These are phyloP conservation scores for Euura lappo DNA, from an alignment of 1,140 invertebrate species.

Conservation along the genomic window DNA sequence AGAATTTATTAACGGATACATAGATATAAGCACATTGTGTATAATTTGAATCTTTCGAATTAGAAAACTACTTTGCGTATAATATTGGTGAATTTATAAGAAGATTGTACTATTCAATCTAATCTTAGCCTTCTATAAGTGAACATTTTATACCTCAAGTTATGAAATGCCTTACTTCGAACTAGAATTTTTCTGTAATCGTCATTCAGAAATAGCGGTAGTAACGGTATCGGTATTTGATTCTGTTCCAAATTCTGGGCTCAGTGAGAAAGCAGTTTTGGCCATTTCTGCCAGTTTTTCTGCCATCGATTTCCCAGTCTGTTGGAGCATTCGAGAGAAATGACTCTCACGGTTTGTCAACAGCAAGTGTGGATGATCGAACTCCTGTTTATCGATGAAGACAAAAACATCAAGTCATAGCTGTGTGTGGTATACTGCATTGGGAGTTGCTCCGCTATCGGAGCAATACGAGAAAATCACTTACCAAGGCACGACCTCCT, in stretches of 20 bases:
- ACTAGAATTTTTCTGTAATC: too few species aligned
- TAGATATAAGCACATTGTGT: too few species aligned
- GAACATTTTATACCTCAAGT: too few species aligned
- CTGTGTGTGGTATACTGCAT: not conserved
- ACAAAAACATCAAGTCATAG: not conserved
- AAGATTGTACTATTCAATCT: too few species aligned
- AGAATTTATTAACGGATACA: too few species aligned
- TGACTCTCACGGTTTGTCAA: conserved; percentile 62
- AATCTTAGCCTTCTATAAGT: too few species aligned
- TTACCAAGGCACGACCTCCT: conserved; percentile 53
- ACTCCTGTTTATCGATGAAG: conserved; percentile 58
- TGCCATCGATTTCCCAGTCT: conserved; percentile 60
- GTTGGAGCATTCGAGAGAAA: conserved; percentile 61
- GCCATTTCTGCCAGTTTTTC: conserved; percentile 50
- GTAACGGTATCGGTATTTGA: not conserved
- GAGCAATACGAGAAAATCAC: conserved; percentile 38
- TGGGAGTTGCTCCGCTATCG: too few species aligned
- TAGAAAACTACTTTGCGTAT: too few species aligned
- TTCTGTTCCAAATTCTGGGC: not conserved
- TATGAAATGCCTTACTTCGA: too few species aligned
- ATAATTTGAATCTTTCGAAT: too few species aligned
- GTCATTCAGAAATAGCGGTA: too few species aligned
- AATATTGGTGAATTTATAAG: too few species aligned
- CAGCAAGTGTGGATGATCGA: conserved; percentile 71
- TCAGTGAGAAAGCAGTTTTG: conserved; percentile 28